Conservation (phyloP, 2,113 vertebrate species). For the Aegotheles bennettii region DNA sequence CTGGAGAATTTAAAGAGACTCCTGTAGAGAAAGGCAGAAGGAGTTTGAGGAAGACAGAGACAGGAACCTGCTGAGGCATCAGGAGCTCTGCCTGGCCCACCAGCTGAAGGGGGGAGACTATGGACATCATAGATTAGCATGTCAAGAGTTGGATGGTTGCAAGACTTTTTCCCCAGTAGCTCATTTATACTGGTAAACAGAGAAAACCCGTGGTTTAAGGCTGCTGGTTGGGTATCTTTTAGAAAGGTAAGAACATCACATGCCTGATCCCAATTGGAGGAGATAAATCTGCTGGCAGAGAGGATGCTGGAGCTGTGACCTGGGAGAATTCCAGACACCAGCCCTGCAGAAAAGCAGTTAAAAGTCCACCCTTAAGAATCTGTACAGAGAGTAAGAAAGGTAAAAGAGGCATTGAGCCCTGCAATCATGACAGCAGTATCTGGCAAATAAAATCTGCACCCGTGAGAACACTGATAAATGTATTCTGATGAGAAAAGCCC, state of each 20-base stretch:
- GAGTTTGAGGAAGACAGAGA: neutral
- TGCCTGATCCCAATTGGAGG: neutral
- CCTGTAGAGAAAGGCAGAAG: neutral
- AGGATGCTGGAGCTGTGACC: neutral
- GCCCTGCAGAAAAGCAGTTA: neutral
- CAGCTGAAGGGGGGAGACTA: neutral
- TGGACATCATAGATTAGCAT: neutral
- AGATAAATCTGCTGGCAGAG: neutral
- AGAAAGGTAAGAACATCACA: neutral
- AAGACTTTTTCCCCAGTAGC: neutral
- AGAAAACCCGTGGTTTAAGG: neutral
- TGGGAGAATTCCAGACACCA: neutral
- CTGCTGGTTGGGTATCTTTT: neutral
- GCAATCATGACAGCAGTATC: neutral
- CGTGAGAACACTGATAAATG: neutral
- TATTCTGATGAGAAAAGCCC: neutral
- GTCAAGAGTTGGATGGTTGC: neutral
- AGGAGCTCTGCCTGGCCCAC: neutral
- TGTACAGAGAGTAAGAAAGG: neutral
- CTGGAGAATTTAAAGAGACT: neutral
- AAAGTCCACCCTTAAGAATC: neutral
- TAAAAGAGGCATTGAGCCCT: neutral
- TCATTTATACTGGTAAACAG: neutral
- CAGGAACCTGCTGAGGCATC: neutral
- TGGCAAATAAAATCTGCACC: neutral